Evolutionary conservation across 1,140 invertebrate species (phyloP).

Genomic region (Brachionus manjavacas): DNA sequence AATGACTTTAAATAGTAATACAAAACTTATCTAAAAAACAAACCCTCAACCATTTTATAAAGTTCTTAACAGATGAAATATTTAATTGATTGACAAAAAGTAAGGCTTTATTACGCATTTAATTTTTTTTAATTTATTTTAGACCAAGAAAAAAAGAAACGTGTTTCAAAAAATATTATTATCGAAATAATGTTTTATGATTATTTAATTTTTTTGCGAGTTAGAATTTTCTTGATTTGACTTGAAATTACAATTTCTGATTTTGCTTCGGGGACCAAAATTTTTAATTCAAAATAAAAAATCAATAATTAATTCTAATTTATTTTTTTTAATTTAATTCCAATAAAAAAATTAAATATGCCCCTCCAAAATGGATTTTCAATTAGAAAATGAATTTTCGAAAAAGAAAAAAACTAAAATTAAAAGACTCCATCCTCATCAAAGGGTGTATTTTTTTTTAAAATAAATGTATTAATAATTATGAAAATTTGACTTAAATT

Average conservation of each 20-base stretch:
- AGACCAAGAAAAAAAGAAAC: background rate
- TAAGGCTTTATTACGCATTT: background rate
- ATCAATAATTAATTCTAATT: too few relatives aligned
- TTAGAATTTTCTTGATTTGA: background rate
- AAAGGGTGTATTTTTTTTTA: background rate
- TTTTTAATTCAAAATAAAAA: too few relatives aligned
- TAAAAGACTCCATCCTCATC: background rate
- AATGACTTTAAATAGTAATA: too few relatives aligned
- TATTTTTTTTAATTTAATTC: too few relatives aligned
- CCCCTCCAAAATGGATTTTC: too few relatives aligned
- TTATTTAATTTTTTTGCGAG: background rate
- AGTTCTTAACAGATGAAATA: background rate
- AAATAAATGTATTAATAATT: too few relatives aligned
- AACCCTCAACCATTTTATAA: background rate
- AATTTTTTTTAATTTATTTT: background rate
- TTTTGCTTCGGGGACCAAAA: too few relatives aligned
- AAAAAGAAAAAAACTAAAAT: background rate
- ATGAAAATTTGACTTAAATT: background rate
- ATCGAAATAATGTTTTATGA: background rate
- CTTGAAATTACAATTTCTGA: background rate
- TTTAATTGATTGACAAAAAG: background rate
- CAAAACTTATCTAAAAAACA: background rate
- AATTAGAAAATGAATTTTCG: background rate
- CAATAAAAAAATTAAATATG: too few relatives aligned
- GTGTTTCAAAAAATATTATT: background rate